Base-by-base conservation (phyloP, 30 jellyfish, hydroid and myxozoan genomes). In the Pelagia noctiluca region DNA sequence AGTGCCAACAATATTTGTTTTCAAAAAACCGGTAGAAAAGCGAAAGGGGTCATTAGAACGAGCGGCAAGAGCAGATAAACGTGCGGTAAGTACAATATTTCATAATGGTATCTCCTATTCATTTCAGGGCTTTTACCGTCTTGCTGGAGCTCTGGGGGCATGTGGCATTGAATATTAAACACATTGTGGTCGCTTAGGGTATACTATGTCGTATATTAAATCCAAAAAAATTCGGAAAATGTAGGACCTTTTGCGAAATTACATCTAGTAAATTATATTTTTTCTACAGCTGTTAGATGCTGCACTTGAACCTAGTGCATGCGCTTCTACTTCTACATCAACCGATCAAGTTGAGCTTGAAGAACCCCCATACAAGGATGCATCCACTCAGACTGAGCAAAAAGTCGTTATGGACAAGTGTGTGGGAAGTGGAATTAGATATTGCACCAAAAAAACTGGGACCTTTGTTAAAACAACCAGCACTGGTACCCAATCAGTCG, bases 1-100 rank as follows among this genome's bases (percentile, higher is more conserved):
- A 78, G 69, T 78, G n/a, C 89, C 89, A 13, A 78, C 82, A 12
- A 0, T 79, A 32, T 79, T 79, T 38, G 36, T 30, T 21, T 63
- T 79, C 63, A 62, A 7, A 71, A 48, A 42, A 78, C 37, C 70
- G 18, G 49, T n/a, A n/a, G 34, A 37, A 34, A 78, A 57, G 46
- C 52, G 89, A 36, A 57, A 78, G 31, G 30, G 25, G 21, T 37
- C 78, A 0, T 23, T 48, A 32, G 78, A 78, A 50, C 23, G 68
- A 62, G 70, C 69, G 10, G 71, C 78, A 52, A 78, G 37, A 29
- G 36, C 23, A 16, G 70, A 63, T 18, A 66, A 21, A 33, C 70
- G 34, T 19, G 50, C 47, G 29, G 72, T 72, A 72, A 10, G 84
- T 50, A 0, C 28, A 10, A n/a, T 21, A n/a, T n/a, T n/a, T n/a